A percentile compares a stretch with the other conserved stretches of the same genome.
These are phyloP conservation scores for Pachyramphus minor DNA, from an alignment of 2,113 vertebrate species.

Conservation along the genomic window DNA sequence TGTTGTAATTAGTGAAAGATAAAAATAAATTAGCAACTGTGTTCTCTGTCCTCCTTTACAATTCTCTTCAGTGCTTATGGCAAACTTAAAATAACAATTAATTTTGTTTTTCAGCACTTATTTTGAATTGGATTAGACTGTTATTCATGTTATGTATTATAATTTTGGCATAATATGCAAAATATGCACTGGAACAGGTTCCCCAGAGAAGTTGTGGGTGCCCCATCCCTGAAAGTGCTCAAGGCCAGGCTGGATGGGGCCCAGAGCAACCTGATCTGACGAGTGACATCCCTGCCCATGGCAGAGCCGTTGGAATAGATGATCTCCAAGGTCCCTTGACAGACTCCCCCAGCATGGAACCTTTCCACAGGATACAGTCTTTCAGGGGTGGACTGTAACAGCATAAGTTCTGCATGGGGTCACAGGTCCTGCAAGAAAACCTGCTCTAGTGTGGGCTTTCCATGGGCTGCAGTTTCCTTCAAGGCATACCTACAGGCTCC, in stretches of 20 bases:
- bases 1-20: background rate
- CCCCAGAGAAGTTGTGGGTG: background rate
- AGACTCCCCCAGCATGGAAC: background rate
- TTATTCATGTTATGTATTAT: background rate
- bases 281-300: background rate
- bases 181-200: background rate
- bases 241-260: background rate
- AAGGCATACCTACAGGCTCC: background rate
- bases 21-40: background rate
- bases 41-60: background rate
- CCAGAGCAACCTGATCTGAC: background rate
- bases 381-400: background rate
- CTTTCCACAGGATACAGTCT: background rate
- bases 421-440: background rate
- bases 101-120: background rate
- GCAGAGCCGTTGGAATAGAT: background rate
- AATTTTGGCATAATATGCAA: background rate
- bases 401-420: accelerated
- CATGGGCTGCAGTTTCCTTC: background rate
- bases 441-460: background rate
- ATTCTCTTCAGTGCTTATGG: background rate
- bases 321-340: background rate
- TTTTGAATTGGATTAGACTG: background rate
- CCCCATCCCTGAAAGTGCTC: background rate
- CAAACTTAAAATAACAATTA: background rate